Conservation (phyloP, 2,797 vertebrate species). For the Crenichthys baileyi region DNA sequence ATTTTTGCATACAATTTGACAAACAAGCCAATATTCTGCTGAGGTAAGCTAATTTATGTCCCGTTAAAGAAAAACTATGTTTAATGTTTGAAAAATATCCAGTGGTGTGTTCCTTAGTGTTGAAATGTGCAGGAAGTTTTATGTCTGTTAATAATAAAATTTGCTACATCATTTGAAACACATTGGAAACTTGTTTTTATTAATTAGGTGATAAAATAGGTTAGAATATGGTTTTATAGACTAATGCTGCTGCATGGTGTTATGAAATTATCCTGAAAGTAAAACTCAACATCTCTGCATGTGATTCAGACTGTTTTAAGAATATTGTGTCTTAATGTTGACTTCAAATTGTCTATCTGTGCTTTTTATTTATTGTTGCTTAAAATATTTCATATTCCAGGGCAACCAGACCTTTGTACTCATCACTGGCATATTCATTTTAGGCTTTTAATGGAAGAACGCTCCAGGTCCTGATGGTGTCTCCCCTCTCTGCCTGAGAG, state of each 20-base stretch:
- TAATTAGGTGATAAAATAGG: background rate
- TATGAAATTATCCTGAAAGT: background rate
- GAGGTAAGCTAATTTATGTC: background rate
- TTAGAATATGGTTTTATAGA: background rate
- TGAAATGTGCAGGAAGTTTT: background rate
- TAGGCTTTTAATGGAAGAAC: background rate
- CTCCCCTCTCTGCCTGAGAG: too few species aligned
- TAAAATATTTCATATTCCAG: background rate
- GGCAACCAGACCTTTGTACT: background rate
- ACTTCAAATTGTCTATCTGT: background rate
- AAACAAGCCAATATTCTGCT: background rate
- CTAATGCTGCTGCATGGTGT: background rate
- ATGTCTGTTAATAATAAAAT: conserved; percentile 6
- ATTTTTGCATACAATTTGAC: too few species aligned
- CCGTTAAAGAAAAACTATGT: background rate
- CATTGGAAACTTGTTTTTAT: background rate
- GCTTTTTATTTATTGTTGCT: background rate
- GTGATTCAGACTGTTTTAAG: background rate
- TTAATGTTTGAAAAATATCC: background rate
- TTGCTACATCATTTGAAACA: conserved; percentile 1
- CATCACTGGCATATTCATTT: background rate
- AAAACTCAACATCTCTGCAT: background rate
- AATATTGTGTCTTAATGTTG: background rate
- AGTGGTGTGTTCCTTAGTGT: background rate
- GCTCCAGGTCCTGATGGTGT: too few species aligned